Base-by-base conservation (phyloP, 2,888 invertebrate species). In the Drosophila flavopinicola region DNA sequence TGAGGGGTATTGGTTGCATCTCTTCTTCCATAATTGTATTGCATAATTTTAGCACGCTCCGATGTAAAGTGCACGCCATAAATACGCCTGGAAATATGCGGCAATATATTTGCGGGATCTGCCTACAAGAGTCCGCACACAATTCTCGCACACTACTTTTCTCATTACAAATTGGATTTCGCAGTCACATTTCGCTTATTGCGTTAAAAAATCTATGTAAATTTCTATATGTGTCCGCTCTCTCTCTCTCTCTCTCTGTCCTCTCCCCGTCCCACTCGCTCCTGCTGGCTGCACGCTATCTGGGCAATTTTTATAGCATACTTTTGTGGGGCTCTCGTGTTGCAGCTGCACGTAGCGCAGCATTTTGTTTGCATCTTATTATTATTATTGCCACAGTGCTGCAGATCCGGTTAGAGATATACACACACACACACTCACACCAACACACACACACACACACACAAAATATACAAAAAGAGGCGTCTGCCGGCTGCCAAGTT, bases 111-210 rank as follows among this genome's bases (percentile, higher is more conserved):
- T 51, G 54, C 39, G 45, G 57, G 38, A 27, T 32, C 48, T 44
- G 51, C 52, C 49, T 56, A 53, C 57, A 29, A 58, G 37, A 53
- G 47, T 58, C 49, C 49, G 45, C 66, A 66, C 57, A 78, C 54
- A 58, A 57, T 64, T 73, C n/a, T n/a, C 67, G 65, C 73, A 70
- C 76, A 76, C 68, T 79, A 79, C 78, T 80, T 80, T 83, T 75
- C 80, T 80, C 80, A 80, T 80, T 84, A 84, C 78, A 83, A 83
- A 84, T 83, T 83, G 83, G 82, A 83, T 83, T 84, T 83, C 52
- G 79, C 64, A 82, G 84, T 84, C 79, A 79, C 84, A 84, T 84
- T 83, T 84, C 67, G 82, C 84, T 84, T 83, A 83, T 83, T 83
- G 75, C 73, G 75, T 75, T 80, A 67, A 73, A 68, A 78, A 79